Conservation (phyloP, 2,797 vertebrate species). For the Notoglanidium macrostoma region DNA sequence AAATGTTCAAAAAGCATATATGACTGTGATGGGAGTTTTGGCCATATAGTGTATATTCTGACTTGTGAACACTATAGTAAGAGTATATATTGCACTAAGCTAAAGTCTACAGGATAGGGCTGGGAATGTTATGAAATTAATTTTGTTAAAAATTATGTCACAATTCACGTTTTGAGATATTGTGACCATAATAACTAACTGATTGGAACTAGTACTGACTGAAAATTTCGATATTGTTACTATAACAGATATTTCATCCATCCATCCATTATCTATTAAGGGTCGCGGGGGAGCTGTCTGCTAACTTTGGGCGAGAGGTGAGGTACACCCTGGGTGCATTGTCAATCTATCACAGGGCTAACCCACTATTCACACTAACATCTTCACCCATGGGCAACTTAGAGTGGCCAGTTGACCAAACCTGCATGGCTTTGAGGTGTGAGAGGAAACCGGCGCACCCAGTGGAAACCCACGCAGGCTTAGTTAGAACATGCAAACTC, state of each 20-base stretch:
- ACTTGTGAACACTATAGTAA: not conserved
- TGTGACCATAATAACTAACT: not conserved
- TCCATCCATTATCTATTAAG: too few relatives aligned
- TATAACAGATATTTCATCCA: not conserved
- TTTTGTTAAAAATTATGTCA: not conserved
- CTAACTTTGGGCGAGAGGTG: too few relatives aligned
- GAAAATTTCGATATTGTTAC: not conserved
- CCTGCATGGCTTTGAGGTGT: too few relatives aligned
- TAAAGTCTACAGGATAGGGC: not conserved
- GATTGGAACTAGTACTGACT: not conserved
- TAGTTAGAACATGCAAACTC: too few relatives aligned
- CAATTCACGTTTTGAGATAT: not conserved
- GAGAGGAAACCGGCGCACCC: too few relatives aligned
- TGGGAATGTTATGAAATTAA: not conserved
- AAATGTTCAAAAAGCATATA: not conserved
- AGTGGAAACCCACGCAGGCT: too few relatives aligned
- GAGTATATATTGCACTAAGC: not conserved
- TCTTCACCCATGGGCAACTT: too few relatives aligned
- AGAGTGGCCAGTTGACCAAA: too few relatives aligned
- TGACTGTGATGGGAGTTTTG: not conserved
- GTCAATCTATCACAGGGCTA: too few relatives aligned
- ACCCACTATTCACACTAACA: too few relatives aligned
- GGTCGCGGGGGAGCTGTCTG: too few relatives aligned
- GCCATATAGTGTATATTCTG: slow-evolving; percentile 18
- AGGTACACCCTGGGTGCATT: too few relatives aligned